Base-by-base conservation (phyloP, 1,140 invertebrate genomes). In the Zaprionus nigranus region DNA sequence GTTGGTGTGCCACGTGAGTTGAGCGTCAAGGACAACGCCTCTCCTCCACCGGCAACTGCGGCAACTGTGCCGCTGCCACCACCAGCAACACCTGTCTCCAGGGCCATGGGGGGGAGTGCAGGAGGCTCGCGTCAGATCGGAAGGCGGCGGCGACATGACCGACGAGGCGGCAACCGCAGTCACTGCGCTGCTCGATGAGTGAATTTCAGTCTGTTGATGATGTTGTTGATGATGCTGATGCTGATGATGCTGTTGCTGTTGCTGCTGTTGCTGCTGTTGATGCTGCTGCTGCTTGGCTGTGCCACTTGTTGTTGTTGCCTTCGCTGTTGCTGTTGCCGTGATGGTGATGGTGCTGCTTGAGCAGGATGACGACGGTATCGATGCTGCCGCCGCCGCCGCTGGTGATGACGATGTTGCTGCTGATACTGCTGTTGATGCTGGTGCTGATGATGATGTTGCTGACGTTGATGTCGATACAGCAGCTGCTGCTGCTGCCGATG, bases 81-180 rank as follows among this genome's bases (percentile, higher is more conserved):
- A 26, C 53, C 53, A 24, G 13, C 53, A 6, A 24, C 20, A 17
- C 40, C 3, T n/a, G 40, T 36, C 22, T 67, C 78, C 15, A 70
- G 28, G 9, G 79, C 71, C 73, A 72, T 66, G 28, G 76, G 83
- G 83, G 79, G 76, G 82, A 46, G 78, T 46, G 40, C 40, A 46
- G 40, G 40, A 62, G 54, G 36, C 30, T 34, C 51, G 63, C 64
- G 58, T 43, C 30, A 69, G 43, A 20, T 91, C 92, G 13, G 90
- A 53, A 13, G 93, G 92, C 17, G 91, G 93, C 30, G 94, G 93
- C 36, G 93, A 91, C 90, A 92, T 91, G 2, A 79, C 87, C 6
- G 90, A 76, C 17, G 91, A 88, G 43, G 91, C 82, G 2, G 91
- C 87, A 5, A 84, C 75, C 24, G 81, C 82, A 17, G 79, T 80